phyloP scores from a whole-genome alignment of 1,140 invertebrate species.

The Globodera rostochiensis region DNA sequence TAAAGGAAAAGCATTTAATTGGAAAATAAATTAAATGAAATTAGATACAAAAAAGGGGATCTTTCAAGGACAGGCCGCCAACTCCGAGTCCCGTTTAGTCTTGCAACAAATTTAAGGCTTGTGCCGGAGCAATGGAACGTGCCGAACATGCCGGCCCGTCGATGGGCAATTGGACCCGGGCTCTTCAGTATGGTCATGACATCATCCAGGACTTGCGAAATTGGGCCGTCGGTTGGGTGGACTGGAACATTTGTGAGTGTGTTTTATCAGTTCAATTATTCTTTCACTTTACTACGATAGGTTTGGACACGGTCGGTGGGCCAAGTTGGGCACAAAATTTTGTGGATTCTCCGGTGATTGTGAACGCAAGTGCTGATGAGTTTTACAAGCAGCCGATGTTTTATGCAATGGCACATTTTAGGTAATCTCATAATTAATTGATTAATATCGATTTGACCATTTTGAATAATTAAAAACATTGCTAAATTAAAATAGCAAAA shows the following conservation, averaged over 20 bases:
- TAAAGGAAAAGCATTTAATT: background rate
- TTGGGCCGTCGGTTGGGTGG: conserved; percentile 72
- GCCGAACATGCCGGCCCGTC: conserved; percentile 17
- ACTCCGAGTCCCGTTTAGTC: too few relatives aligned
- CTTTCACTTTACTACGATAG: conserved; percentile 50
- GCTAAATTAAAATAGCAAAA: background rate
- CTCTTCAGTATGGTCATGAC: conserved; percentile 32
- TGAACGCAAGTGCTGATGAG: conserved; percentile 72
- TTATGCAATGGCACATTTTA: conserved; percentile 78
- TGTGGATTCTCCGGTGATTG: conserved; percentile 79
- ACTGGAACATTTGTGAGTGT: conserved; percentile 78
- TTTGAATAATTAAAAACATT: background rate
- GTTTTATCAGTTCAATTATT: background rate
- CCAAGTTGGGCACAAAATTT: conserved; percentile 76
- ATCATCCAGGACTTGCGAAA: conserved; percentile 44
- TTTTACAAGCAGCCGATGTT: conserved; percentile 88
- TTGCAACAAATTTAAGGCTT: conserved; percentile 17
- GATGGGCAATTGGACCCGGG: conserved; percentile 43
- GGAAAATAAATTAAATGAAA: background rate
- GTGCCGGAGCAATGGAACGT: conserved; percentile 7
- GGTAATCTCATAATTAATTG: conserved; percentile 27
- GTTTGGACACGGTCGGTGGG: conserved; percentile 76
- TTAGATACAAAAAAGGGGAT: background rate
- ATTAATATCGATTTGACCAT: background rate
- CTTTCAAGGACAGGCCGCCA: too few relatives aligned